phyloP scores from a whole-genome alignment of 1,140 invertebrate species.

The Dinothrombium tinctorium region DNA sequence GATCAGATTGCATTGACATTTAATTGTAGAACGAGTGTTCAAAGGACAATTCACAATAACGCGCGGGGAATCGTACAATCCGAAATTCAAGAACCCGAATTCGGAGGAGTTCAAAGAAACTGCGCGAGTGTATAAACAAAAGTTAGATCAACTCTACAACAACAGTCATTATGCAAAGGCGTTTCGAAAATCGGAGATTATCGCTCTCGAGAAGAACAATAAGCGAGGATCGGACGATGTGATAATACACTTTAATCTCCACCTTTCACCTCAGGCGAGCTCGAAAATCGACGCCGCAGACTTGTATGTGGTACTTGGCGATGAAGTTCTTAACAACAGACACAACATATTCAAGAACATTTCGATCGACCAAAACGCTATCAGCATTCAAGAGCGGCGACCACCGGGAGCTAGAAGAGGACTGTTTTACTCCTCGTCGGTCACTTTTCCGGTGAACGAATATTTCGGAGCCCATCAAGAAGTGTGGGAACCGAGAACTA shows the following conservation, averaged over 20 bases:
- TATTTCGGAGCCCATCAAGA: conserved; percentile 6
- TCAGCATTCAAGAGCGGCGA: conserved; percentile 13
- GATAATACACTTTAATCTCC: conserved; percentile 42
- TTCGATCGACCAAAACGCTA: conserved; percentile 14
- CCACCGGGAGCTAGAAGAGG: not conserved
- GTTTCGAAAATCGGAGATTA: conserved; percentile 12
- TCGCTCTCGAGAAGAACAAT: conserved; percentile 23
- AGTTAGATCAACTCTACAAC: conserved; percentile 12
- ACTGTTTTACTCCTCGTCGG: not conserved
- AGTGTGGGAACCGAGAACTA: conserved; percentile 12
- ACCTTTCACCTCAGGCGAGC: conserved; percentile 33
- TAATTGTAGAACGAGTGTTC: conserved; percentile 40
- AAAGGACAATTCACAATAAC: conserved; percentile 44
- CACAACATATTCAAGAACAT: conserved; percentile 11
- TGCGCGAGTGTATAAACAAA: conserved; percentile 23
- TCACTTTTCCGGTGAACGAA: not conserved
- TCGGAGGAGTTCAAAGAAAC: conserved; percentile 31
- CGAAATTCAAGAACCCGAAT: conserved; percentile 33
- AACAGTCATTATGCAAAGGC: conserved; percentile 10
- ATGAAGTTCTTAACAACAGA: conserved; percentile 23
- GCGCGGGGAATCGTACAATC: conserved; percentile 30
- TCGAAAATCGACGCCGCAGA: conserved; percentile 26
- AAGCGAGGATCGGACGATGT: conserved; percentile 32
- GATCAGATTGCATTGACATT: not conserved
- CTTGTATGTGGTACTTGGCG: conserved; percentile 29